Evolutionary conservation across 2,113 vertebrate genomes (phyloP).

Genomic region (Nothocercus nigrocapillus): DNA sequence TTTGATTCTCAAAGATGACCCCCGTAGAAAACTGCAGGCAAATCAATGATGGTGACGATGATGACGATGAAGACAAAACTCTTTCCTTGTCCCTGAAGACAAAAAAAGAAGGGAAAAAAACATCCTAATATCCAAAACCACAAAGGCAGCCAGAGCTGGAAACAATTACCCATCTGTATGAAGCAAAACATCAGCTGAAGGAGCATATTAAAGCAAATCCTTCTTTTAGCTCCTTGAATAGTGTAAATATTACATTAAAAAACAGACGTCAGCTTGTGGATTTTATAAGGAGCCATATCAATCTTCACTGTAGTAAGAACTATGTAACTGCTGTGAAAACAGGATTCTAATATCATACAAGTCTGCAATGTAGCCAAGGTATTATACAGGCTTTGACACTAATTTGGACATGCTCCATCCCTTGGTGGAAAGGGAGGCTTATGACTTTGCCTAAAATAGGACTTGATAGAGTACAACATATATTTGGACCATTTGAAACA

Average conservation of each 20-base stretch:
- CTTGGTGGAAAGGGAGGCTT: constrained; percentile 51
- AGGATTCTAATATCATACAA: constrained; percentile 49
- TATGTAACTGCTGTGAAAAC: constrained; percentile 69
- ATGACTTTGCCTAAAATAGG: constrained; percentile 45
- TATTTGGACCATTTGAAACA: constrained; percentile 51
- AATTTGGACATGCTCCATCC: constrained; percentile 53
- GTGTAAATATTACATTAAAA: constrained; percentile 70
- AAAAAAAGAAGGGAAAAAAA: background rate
- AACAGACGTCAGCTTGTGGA: constrained; percentile 59
- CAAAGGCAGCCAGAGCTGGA: constrained; percentile 46
- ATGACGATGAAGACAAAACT: background rate
- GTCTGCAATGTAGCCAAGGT: constrained; percentile 48
- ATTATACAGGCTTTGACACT: constrained; percentile 60
- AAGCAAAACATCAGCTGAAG: constrained; percentile 58
- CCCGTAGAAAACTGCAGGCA: background rate
- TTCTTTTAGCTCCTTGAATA: constrained; percentile 64
- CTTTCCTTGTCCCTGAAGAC: background rate
- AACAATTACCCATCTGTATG: constrained; percentile 69
- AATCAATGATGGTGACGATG: background rate
- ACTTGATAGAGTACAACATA: constrained; percentile 45
- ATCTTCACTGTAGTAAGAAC: constrained; percentile 62
- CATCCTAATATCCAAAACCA: background rate
- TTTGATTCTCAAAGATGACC: background rate
- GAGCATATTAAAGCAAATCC: constrained; percentile 66
- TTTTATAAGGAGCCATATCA: constrained; percentile 60